phyloP scores from a whole-genome alignment of 2,797 vertebrate species.

The Okamejei kenojei region DNA sequence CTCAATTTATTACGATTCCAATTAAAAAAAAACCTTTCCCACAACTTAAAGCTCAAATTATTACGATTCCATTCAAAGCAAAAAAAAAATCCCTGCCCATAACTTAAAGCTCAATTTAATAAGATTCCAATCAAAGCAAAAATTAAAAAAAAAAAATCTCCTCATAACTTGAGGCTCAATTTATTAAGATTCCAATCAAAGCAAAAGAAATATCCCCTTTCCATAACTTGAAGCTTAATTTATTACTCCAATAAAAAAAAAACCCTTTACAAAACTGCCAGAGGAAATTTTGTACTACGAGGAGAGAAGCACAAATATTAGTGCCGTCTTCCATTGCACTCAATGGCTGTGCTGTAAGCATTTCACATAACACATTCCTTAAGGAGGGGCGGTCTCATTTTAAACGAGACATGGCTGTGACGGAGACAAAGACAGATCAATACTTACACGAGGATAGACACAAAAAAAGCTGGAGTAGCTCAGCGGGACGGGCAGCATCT shows the following conservation, averaged over 20 bases:
- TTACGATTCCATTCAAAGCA: not conserved
- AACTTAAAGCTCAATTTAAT: not conserved
- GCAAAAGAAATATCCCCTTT: not conserved
- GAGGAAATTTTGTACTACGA: too few relatives aligned
- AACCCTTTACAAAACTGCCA: too few relatives aligned
- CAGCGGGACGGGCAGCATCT: too few relatives aligned
- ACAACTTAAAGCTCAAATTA: not conserved
- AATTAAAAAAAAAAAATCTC: too few relatives aligned
- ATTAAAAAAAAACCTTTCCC: not conserved
- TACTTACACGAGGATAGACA: slow-evolving; percentile 52
- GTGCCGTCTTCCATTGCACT: not conserved
- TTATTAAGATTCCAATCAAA: not conserved
- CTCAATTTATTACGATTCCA: not conserved
- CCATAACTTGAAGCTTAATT: not conserved
- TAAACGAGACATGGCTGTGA: too few relatives aligned
- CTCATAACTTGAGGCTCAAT: not conserved
- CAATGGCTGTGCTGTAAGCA: too few relatives aligned
- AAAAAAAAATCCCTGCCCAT: not conserved
- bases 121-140: not conserved
- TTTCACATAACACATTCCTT: too few relatives aligned
- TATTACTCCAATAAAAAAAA: too few relatives aligned
- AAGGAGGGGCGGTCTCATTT: too few relatives aligned
- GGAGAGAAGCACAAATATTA: too few relatives aligned
- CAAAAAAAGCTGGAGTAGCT: too few relatives aligned
- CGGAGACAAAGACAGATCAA: too few relatives aligned